phyloP scores from a whole-genome alignment of 1,140 invertebrate species.

The Papilio aristodemus region DNA sequence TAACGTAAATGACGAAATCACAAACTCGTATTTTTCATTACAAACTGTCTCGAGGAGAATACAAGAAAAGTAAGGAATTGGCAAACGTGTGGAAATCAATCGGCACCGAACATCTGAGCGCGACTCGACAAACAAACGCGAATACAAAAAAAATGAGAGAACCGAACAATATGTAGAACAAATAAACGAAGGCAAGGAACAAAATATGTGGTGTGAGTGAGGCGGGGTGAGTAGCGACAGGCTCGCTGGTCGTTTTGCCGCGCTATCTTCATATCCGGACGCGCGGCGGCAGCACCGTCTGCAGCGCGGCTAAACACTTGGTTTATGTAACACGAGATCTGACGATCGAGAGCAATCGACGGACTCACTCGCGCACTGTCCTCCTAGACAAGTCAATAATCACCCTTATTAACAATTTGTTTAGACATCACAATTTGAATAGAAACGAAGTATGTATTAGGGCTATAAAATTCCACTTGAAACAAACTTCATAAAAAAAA shows the following conservation, averaged over 20 bases:
- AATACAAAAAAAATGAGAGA: conserved; percentile 44
- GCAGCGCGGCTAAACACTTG: no score
- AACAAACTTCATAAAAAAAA: no score
- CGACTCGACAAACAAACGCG: conserved; percentile 53
- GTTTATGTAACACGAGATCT: conserved; percentile 6
- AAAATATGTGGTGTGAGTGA: conserved; percentile 59
- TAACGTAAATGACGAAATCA: background rate
- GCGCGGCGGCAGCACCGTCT: conserved; percentile 28
- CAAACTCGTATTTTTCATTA: conserved; percentile 8
- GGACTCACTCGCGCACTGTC: background rate
- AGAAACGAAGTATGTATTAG: no score
- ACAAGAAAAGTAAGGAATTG: conserved; percentile 23
- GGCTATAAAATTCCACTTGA: no score
- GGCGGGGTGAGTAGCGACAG: conserved; percentile 36
- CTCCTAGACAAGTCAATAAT: conserved; percentile 7
- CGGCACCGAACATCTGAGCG: conserved; percentile 37
- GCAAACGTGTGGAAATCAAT: conserved; percentile 32
- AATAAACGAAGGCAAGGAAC: conserved; percentile 49
- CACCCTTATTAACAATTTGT: background rate
- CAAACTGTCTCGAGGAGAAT: conserved; percentile 11
- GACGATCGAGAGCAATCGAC: background rate
- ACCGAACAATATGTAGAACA: conserved; percentile 51
- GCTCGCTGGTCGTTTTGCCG: conserved; percentile 58
- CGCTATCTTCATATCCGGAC: conserved; percentile 74
- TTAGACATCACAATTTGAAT: no score